Percentiles rank a stretch among this genome's conserved stretches.
These are phyloP conservation scores for Drosophila busckii DNA, from an alignment of 1,140 invertebrate genomes.

Conservation along the genomic window DNA sequence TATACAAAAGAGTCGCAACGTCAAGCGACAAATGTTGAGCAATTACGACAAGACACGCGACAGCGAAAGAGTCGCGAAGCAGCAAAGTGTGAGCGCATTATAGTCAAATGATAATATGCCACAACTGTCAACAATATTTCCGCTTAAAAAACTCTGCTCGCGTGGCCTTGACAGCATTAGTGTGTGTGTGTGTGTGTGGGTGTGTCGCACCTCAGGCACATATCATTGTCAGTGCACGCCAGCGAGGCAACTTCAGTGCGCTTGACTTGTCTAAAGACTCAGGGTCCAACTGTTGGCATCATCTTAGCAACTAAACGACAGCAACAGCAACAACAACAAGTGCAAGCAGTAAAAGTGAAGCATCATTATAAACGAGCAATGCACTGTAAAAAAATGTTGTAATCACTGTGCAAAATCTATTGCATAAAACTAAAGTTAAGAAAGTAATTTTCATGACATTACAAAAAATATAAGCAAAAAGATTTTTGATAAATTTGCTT, in stretches of 20 bases:
- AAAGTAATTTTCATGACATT: not conserved
- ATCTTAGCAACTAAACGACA: slow-evolving; percentile 66
- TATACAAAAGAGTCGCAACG: slow-evolving; percentile 32
- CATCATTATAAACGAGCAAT: slow-evolving; percentile 62
- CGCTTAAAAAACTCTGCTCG: slow-evolving; percentile 25
- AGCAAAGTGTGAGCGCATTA: too few species aligned
- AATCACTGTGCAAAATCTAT: not conserved
- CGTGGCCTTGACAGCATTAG: slow-evolving; percentile 32
- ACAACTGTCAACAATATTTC: slow-evolving; percentile 75
- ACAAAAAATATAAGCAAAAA: too few species aligned
- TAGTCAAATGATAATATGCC: slow-evolving; percentile 74
- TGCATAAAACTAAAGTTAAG: not conserved
- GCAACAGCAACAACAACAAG: slow-evolving; percentile 28
- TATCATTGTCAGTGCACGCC: slow-evolving; percentile 64
- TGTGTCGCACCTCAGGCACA: slow-evolving; percentile 41
- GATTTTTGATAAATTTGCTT: too few species aligned
- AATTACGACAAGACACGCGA: slow-evolving; percentile 25
- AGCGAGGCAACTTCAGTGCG: slow-evolving; percentile 53
- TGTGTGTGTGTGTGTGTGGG: not conserved
- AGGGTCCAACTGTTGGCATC: slow-evolving; percentile 63
- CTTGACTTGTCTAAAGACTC: slow-evolving; percentile 67
- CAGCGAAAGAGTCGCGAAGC: slow-evolving; percentile 31
- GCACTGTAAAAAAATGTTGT: slow-evolving; percentile 37
- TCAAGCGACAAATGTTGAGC: slow-evolving; percentile 36
- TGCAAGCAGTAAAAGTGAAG: slow-evolving; percentile 27